Conservation (phyloP, 2,797 vertebrate species). For the Myoxocephalus aenaeus region DNA sequence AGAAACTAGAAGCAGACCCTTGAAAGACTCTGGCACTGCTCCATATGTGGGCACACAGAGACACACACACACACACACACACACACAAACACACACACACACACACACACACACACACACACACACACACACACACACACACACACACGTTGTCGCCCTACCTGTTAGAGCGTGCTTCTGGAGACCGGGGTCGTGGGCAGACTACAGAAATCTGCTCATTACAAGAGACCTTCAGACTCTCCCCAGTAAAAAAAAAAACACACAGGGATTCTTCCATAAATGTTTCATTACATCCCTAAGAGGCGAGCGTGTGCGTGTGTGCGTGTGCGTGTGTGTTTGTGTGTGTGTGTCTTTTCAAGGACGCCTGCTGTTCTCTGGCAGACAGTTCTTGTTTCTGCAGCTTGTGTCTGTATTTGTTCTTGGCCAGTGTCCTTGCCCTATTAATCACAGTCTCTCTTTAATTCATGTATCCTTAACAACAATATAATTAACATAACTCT, state of each 20-base stretch:
- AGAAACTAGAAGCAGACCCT: constrained; percentile 33
- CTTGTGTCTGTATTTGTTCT: constrained; percentile 76
- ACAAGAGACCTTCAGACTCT: constrained; percentile 80
- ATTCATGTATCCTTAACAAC: constrained; percentile 82
- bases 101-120: too few relatives aligned
- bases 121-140: constrained; percentile 17
- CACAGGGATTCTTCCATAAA: constrained; percentile 76
- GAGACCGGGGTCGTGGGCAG: constrained; percentile 65
- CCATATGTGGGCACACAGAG: constrained; percentile 15
- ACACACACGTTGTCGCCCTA: constrained; percentile 43
- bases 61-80: constrained; percentile 22
- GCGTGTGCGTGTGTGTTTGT: constrained; percentile 36
- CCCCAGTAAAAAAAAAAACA: constrained; percentile 60
- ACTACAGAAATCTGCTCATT: constrained; percentile 81
- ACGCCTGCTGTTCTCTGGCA: constrained; percentile 78
- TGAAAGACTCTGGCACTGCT: constrained; percentile 39
- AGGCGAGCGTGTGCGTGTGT: constrained; percentile 43
- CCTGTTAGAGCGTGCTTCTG: constrained; percentile 65
- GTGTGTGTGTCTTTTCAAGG: constrained; percentile 71
- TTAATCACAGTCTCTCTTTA: constrained; percentile 81
- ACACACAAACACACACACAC: constrained; percentile 23
- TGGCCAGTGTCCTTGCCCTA: constrained; percentile 78
- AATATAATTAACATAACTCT: constrained; percentile 83
- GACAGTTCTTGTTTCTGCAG: constrained; percentile 65
- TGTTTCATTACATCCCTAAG: constrained; percentile 80